These are phyloP conservation scores for Propsilocerus akamusi DNA, from an alignment of 1,140 invertebrate genomes.

Conservation along the genomic window DNA sequence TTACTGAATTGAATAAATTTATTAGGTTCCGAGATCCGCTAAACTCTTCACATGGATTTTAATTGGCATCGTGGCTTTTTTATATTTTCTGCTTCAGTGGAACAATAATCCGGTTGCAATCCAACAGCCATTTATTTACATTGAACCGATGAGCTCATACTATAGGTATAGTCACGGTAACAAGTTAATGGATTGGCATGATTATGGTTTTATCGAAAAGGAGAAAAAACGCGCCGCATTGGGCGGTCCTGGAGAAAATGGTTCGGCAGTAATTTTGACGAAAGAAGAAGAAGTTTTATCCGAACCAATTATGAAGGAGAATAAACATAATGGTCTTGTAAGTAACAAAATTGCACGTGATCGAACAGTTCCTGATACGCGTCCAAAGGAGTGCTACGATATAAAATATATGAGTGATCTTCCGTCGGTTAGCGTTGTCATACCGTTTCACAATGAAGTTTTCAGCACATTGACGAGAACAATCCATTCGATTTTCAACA, in stretches of 20 bases:
- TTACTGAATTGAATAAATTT: no score
- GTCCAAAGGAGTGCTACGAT: constrained; percentile 46
- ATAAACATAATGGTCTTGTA: constrained; percentile 63
- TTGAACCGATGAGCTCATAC: neutral
- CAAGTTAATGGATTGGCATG: constrained; percentile 44
- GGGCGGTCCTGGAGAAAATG: constrained; percentile 48
- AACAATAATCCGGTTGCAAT: neutral
- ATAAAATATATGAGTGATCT: constrained; percentile 28
- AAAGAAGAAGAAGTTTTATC: constrained; percentile 26
- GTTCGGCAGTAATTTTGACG: constrained; percentile 35
- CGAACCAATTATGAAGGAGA: constrained; percentile 43
- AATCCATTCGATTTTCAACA: constrained; percentile 45
- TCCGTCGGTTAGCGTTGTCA: constrained; percentile 43
- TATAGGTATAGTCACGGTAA: neutral
- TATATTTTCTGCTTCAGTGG: no score
- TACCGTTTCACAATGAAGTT: constrained; percentile 65
- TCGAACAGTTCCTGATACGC: constrained; percentile 56
- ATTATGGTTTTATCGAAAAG: constrained; percentile 36
- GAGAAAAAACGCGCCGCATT: constrained; percentile 36
- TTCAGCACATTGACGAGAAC: constrained; percentile 48
- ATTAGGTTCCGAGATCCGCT: no score
- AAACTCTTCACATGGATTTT: no score
- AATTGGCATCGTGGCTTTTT: no score
- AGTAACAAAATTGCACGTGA: constrained; percentile 63
- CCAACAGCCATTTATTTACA: neutral